Evolutionary conservation across 2,113 vertebrate species (phyloP), one percentile per base, ranked within the genome.

Genomic region (Pollachius pollachius): DNA sequence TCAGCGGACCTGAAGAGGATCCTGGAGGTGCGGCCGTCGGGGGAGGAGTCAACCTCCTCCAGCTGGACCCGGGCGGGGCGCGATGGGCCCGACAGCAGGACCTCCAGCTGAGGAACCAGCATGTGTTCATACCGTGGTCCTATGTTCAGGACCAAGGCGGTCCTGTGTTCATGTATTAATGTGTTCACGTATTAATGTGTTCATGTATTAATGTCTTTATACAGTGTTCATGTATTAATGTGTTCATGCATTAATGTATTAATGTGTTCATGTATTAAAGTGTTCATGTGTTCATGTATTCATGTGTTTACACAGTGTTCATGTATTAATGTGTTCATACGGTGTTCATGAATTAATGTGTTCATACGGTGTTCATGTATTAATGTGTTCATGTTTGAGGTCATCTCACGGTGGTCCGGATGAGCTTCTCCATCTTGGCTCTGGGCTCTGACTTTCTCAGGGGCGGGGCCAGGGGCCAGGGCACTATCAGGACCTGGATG

Each of bases 81-180:
- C 4, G 67, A 27, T 48, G 0, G 3, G 23, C 71, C 67, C 23
- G 90, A 60, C 17, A 91, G 52, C 52, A 13, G 5, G 7, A 21
- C 72, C 76, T 86, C 70, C 54, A 91, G 37, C 90, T 91, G 27
- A 23, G 62, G 6, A n/a, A 62, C 15, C 15, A 30, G 18, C n/a
- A 62, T 52, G 30, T 34, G 30, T 34, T 34, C 30, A 34, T 34
- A 34, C 30, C 4, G 30, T 34, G 30, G 30, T 34, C 27, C 2
- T 27, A 4, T 27, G 27, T 27, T 27, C 27, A 27, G n/a, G n/a
- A n/a, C n/a, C 4, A 27, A 3, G 27, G 27, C 4, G 27, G 27
- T 27, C 30, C 4, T 34, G 30, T 34, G 30, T 4, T 34, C 30
- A 34, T 34, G 30, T 34, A 7, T 4, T 34, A 4, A 34, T 34